Conservation (phyloP, 2,888 invertebrate species). For the Coleophora deauratella region DNA sequence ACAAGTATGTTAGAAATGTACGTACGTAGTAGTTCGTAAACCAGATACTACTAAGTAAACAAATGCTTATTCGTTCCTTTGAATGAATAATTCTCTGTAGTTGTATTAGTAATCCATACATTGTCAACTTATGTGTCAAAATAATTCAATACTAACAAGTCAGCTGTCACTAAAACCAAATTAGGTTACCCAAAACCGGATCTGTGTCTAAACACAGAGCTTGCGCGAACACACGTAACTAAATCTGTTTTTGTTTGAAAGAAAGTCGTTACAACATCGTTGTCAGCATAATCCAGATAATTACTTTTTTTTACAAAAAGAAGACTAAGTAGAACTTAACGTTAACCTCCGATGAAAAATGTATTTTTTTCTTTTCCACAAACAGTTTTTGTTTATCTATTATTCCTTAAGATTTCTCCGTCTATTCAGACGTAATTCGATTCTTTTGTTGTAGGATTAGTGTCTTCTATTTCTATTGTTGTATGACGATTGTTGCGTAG, state of each 20-base stretch:
- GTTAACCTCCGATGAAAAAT: too few species aligned
- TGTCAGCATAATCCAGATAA: slow-evolving; percentile 21
- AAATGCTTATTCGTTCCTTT: too few species aligned
- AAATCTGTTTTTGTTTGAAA: slow-evolving; percentile 11
- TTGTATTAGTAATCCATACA: too few species aligned
- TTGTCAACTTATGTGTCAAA: too few species aligned
- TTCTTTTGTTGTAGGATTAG: slow-evolving; percentile 8
- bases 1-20: too few species aligned
- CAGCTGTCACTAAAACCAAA: too few species aligned
- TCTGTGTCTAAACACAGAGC: neutral
- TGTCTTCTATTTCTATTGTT: slow-evolving; percentile 6
- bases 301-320: slow-evolving; percentile 29
- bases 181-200: neutral
- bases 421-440: slow-evolving; percentile 10
- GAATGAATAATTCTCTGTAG: too few species aligned
- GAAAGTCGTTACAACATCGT: slow-evolving; percentile 20
- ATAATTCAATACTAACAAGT: too few species aligned
- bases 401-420: slow-evolving; percentile 19
- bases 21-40: too few species aligned
- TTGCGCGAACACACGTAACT: slow-evolving; percentile 3
- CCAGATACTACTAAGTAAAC: too few species aligned
- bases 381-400: slow-evolving; percentile 11
- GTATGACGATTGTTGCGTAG: neutral
- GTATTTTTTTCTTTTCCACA: slow-evolving; percentile 1
- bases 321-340: neutral